Evolutionary conservation across 2,797 vertebrate genomes (phyloP).

Genomic region (Oreonectes daqikongensis): DNA sequence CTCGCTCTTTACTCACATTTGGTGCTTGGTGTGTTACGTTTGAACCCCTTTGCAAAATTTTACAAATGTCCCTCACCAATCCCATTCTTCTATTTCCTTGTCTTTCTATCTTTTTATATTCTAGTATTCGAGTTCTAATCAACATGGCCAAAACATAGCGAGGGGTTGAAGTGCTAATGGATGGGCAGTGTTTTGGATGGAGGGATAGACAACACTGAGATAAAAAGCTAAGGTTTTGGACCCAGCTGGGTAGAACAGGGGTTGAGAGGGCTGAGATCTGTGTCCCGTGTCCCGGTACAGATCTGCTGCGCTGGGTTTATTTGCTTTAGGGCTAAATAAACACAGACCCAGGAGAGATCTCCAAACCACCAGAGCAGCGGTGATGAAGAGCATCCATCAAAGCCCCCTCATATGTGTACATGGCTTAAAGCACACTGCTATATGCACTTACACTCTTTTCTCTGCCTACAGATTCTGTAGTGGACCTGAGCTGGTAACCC

Average conservation of each 20-base stretch:
- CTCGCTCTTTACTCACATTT: constrained; percentile 6
- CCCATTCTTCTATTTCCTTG: constrained; percentile 4
- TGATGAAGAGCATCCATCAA: constrained; percentile 35
- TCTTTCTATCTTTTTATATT: background rate
- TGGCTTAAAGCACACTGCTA: background rate
- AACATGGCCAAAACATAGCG: constrained; percentile 21
- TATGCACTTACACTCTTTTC: background rate
- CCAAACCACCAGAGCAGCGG: constrained; percentile 38
- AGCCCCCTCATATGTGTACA: background rate
- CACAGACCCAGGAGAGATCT: constrained; percentile 47
- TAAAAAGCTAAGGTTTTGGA: constrained; percentile 31
- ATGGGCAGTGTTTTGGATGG: constrained; percentile 28
- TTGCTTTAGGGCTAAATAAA: constrained; percentile 62
- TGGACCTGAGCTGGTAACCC: background rate
- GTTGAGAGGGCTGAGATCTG: constrained; percentile 47
- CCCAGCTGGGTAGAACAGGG: constrained; percentile 49
- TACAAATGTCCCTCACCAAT: background rate
- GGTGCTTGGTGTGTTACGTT: background rate
- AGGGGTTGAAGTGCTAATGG: constrained; percentile 23
- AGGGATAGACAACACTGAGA: constrained; percentile 1
- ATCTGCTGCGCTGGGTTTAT: constrained; percentile 54
- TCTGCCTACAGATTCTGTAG: background rate
- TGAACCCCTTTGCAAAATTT: constrained; percentile 7
- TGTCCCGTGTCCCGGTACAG: constrained; percentile 46
- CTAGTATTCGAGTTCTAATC: background rate